A percentile compares a stretch with the other conserved stretches of the same genome.
phyloP scores from a whole-genome alignment of 2,888 invertebrate genomes.

The Lasius platythorax region DNA sequence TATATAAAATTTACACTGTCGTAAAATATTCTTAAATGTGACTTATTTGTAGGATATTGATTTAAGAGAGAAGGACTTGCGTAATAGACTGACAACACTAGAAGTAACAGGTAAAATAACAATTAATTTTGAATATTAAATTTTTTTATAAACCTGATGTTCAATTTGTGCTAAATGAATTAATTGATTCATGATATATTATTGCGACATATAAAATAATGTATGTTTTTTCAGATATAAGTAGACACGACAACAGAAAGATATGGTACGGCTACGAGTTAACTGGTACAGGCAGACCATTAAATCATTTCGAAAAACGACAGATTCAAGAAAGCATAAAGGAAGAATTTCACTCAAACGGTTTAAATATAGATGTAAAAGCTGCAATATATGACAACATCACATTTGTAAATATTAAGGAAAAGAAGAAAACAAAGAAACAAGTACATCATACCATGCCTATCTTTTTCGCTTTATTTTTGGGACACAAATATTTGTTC shows the following conservation, averaged over 20 bases:
- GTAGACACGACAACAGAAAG: conserved; percentile 78
- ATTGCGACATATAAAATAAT: not conserved
- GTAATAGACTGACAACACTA: conserved; percentile 74
- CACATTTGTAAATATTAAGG: conserved; percentile 74
- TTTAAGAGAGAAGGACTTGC: conserved; percentile 68
- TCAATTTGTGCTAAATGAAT: not conserved
- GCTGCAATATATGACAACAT: conserved; percentile 70
- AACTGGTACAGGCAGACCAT: conserved; percentile 19
- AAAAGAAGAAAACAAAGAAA: conserved; percentile 27
- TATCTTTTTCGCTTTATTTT: conserved; percentile 76
- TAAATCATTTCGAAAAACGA: conserved; percentile 44
- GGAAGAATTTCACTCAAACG: conserved; percentile 60
- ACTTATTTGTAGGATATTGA: conserved; percentile 68
- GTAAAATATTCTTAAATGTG: not conserved
- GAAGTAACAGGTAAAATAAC: conserved; percentile 77
- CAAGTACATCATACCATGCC: conserved; percentile 50
- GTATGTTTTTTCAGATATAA: conserved; percentile 74
- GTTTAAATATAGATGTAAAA: conserved; percentile 71
- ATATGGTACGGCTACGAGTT: conserved; percentile 78
- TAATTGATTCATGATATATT: not conserved
- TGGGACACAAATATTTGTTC: conserved; percentile 78
- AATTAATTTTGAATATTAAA: conserved; percentile 3
- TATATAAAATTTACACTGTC: conserved; percentile 38
- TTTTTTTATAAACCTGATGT: not conserved
- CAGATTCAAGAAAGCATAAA: conserved; percentile 70